Percentiles rank a stretch among this genome's conserved stretches.
These are phyloP conservation scores for Astyanax mexicanus DNA, from an alignment of 2,797 vertebrate species.

Conservation along the genomic window DNA sequence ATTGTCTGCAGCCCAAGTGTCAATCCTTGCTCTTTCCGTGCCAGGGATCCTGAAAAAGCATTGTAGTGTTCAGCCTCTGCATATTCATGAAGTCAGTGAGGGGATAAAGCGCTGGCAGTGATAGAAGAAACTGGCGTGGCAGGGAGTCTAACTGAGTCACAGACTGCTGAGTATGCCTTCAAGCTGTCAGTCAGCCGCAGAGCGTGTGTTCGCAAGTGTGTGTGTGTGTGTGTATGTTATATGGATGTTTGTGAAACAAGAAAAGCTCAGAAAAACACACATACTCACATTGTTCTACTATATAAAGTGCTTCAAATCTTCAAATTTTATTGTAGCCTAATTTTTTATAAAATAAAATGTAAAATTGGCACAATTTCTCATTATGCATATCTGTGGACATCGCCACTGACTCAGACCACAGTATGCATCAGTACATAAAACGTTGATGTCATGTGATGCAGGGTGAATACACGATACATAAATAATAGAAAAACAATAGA, in stretches of 20 bases:
- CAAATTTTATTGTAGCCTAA: too few species aligned
- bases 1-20: slow-evolving; percentile 58
- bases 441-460: slow-evolving; percentile 2
- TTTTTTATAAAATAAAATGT: background rate
- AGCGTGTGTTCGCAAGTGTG: slow-evolving; percentile 48
- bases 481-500: background rate
- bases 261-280: background rate
- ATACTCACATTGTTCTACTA: background rate
- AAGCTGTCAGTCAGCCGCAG: slow-evolving; percentile 55
- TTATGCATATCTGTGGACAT: background rate
- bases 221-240: slow-evolving; percentile 30
- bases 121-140: slow-evolving; percentile 53
- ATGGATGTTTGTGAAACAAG: slow-evolving; percentile 11
- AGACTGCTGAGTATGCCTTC: slow-evolving; percentile 53
- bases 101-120: slow-evolving; percentile 45
- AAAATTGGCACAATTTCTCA: background rate
- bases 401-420: slow-evolving; percentile 2
- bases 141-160: slow-evolving; percentile 60
- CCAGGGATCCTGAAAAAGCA: slow-evolving; percentile 54
- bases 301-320: too few species aligned
- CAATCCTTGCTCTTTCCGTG: slow-evolving; percentile 52
- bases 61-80: slow-evolving; percentile 56
- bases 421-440: background rate
- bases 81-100: slow-evolving; percentile 63
- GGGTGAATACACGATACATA: background rate